Percentiles rank a stretch among this genome's conserved stretches.
phyloP scores from a whole-genome alignment of 2,113 vertebrate genomes.

The Egretta garzetta region DNA sequence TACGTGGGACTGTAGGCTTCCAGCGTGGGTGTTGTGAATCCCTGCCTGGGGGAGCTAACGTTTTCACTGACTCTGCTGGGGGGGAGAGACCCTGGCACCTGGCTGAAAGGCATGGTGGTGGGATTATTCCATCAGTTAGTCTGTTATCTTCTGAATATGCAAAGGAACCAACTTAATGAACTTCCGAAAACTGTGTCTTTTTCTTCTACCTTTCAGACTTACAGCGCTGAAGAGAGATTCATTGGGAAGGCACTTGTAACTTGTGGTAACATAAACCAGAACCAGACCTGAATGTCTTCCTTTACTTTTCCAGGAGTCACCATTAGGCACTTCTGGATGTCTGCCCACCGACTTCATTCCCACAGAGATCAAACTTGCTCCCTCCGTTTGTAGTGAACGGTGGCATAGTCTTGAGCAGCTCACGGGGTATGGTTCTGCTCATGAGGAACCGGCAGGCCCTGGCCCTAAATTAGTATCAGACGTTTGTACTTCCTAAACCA shows the following conservation, averaged over 20 bases:
- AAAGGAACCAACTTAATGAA: background rate
- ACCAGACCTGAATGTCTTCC: background rate
- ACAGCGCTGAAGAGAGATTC: background rate
- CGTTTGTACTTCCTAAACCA: background rate
- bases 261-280: background rate
- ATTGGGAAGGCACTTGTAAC: background rate
- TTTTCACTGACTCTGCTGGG: background rate
- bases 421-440: background rate
- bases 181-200: background rate
- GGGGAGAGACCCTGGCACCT: accelerated
- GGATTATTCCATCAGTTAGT: background rate
- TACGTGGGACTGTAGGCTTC: background rate
- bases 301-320: background rate
- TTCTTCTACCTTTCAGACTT: background rate
- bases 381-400: background rate
- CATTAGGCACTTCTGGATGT: background rate
- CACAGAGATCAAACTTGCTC: background rate
- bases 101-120: background rate
- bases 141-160: background rate
- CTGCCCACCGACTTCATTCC: background rate
- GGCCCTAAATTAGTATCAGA: background rate
- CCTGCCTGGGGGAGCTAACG: background rate
- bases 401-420: background rate
- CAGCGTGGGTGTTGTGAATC: background rate
- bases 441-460: background rate